phyloP scores from a whole-genome alignment of 2,888 invertebrate genomes.

The Ditula angustiorana region DNA sequence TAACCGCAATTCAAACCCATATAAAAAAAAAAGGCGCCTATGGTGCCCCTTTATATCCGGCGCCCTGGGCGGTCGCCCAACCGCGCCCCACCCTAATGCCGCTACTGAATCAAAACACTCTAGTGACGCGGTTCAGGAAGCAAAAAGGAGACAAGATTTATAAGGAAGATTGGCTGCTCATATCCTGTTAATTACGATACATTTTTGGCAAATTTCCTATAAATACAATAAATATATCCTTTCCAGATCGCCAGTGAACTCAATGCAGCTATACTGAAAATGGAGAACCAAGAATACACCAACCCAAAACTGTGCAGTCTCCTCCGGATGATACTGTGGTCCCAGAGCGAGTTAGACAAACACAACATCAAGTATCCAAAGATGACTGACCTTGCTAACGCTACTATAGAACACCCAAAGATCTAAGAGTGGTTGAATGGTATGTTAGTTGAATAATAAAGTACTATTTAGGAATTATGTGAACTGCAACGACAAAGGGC shows the following conservation, averaged over 20 bases:
- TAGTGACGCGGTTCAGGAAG: too few relatives aligned
- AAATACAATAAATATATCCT: too few relatives aligned
- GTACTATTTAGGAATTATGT: neutral
- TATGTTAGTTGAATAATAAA: conserved; percentile 19
- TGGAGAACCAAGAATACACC: conserved; percentile 96
- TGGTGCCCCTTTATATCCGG: too few relatives aligned
- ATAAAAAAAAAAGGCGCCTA: too few relatives aligned
- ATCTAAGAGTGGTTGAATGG: conserved; percentile 38
- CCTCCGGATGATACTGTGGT: conserved; percentile 97
- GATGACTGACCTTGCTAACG: conserved; percentile 96
- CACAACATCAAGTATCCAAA: conserved; percentile 98
- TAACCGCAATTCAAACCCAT: too few relatives aligned
- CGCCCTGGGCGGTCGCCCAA: too few relatives aligned
- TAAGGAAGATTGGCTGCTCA: neutral
- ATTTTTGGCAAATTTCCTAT: too few relatives aligned
- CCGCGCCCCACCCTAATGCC: too few relatives aligned
- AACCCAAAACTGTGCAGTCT: conserved; percentile 96
- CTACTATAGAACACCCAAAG: conserved; percentile 91
- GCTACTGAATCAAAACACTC: too few relatives aligned
- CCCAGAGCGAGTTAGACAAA: conserved; percentile 97
- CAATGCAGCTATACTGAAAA: conserved; percentile 98
- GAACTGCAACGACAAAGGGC: neutral
- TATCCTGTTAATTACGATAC: too few relatives aligned
- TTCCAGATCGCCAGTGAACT: conserved; percentile 96
- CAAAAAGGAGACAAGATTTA: too few relatives aligned